Evolutionary conservation across 2,888 invertebrate genomes (phyloP), one percentile per base, ranked within the genome.

Genomic region (Phyllotreta striolata): DNA sequence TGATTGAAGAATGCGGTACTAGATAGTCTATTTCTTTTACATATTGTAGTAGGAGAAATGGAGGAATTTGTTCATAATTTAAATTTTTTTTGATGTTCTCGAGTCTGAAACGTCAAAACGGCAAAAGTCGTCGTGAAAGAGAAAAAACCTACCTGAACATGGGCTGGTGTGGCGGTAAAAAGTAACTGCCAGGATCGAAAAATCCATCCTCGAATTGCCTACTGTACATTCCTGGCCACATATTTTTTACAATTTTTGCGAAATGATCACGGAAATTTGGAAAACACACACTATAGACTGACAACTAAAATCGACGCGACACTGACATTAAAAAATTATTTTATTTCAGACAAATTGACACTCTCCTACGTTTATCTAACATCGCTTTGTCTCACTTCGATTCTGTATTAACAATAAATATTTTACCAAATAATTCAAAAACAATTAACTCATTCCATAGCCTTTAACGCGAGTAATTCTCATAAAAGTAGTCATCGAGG

Each of bases 171-270:
- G 62, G 57, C 49, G 62, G 59, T n/a, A 66, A 43, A 54, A 63
- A 67, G 54, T 66, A 60, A 59, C 59, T 66, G 54, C 55, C 61
- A 1, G 62, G 64, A 47, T 70, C 65, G 52, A 66, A 66, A 39
- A 66, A 66, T 40, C 62, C 64, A 43, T 68, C 70, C 34, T 68
- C 70, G 57, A 62, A 66, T 5, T 60, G 51, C 38, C 65, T 63
- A 55, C 63, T 64, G 66, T 68, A 70, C n/a, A 67, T 60, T 64
- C 70, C 70, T 38, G 70, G 68, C 70, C 70, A 70, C 70, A 70
- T 70, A 57, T 47, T 68, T 64, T 60, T 54, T 47, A 44, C 55
- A 56, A 35, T 44, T 63, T 70, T 63, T 57, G 51, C 56, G 46
- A 55, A 63, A 65, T 64, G 55, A 68, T 52, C 68, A 70, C 68